phyloP scores from a whole-genome alignment of 2,113 vertebrate genomes.

The Pseudonaja textilis region DNA sequence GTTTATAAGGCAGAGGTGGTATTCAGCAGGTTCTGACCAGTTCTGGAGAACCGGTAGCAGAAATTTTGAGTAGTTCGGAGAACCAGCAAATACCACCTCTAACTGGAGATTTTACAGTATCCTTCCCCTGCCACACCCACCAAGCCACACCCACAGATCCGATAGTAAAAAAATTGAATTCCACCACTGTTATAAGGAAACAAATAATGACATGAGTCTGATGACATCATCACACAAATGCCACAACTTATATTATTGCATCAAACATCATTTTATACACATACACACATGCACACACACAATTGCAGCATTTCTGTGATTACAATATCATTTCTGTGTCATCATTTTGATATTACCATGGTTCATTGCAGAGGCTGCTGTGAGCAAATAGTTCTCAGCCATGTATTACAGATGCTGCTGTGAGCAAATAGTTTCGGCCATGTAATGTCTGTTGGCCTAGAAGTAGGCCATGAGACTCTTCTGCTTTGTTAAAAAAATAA shows the following conservation, averaged over 20 bases:
- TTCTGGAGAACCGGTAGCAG: no score
- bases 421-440: neutral
- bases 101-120: no score
- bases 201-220: neutral
- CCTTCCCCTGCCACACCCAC: no score
- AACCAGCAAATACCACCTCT: no score
- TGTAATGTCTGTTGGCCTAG: neutral
- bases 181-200: neutral
- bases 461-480: neutral
- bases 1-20: neutral
- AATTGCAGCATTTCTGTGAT: neutral
- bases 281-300: neutral
- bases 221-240: neutral
- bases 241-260: neutral
- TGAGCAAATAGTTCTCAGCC: neutral
- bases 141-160: no score
- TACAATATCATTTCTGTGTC: neutral
- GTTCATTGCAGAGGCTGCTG: neutral
- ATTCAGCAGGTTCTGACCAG: no score
- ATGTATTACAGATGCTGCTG: neutral
- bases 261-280: neutral
- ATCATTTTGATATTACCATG: neutral
- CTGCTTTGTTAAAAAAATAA: neutral
- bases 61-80: no score
- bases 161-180: no score